phyloP scores from a whole-genome alignment of 1,140 invertebrate species.

The Aricia agestis region DNA sequence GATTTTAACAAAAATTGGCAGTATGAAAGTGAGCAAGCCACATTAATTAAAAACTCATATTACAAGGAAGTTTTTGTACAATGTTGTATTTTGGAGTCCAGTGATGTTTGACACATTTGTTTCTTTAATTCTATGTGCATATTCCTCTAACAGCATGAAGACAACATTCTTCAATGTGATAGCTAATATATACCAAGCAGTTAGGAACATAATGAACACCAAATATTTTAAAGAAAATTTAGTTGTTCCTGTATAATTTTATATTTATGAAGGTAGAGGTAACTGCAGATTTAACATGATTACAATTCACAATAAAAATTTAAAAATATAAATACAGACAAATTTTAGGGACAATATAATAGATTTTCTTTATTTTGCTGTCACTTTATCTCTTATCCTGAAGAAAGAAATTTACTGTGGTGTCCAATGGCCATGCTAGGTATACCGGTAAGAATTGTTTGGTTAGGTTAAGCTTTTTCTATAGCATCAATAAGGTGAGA shows the following conservation, averaged over 20 bases:
- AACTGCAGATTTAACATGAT: too few relatives aligned
- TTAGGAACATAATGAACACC: constrained; percentile 65
- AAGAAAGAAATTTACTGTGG: too few relatives aligned
- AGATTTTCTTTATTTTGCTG: too few relatives aligned
- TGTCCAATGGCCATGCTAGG: too few relatives aligned
- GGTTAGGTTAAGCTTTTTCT: too few relatives aligned
- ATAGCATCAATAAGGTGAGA: too few relatives aligned
- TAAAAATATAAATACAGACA: too few relatives aligned
- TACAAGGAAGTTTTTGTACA: constrained; percentile 58
- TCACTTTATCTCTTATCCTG: too few relatives aligned
- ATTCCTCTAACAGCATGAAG: constrained; percentile 50
- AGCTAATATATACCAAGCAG: constrained; percentile 65
- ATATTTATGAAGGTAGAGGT: not conserved
- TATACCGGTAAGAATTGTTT: too few relatives aligned
- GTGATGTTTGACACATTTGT: constrained; percentile 67
- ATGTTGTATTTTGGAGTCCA: constrained; percentile 66
- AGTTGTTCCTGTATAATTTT: constrained; percentile 34
- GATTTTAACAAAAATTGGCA: constrained; percentile 64
- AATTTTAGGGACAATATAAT: too few relatives aligned
- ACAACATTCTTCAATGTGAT: constrained; percentile 57
- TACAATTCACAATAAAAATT: too few relatives aligned
- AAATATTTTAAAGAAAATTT: constrained; percentile 64
- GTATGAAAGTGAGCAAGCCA: constrained; percentile 47
- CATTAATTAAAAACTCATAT: constrained; percentile 56
- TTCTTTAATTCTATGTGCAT: constrained; percentile 60